Percentiles rank a stretch among this genome's conserved stretches.
phyloP scores from a whole-genome alignment of 2,888 invertebrate genomes.

The Protophormia terraenovae region DNA sequence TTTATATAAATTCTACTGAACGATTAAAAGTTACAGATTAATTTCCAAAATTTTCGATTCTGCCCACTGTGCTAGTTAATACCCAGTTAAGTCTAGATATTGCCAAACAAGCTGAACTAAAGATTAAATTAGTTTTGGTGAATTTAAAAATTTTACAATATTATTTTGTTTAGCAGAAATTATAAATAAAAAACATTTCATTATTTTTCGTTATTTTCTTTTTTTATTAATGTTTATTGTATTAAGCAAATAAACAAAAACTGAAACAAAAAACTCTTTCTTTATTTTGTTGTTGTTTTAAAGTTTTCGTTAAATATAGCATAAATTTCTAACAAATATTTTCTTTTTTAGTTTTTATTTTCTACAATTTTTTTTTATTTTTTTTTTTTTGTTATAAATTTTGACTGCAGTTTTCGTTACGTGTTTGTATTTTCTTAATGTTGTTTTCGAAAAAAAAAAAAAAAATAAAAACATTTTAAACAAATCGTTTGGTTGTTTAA shows the following conservation, averaged over 20 bases:
- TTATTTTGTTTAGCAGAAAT: background rate
- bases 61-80: too few species aligned
- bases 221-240: conserved; percentile 51
- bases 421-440: conserved; percentile 12
- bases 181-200: conserved; percentile 45
- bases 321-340: conserved; percentile 59
- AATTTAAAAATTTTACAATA: background rate
- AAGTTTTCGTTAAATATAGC: conserved; percentile 36
- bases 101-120: too few species aligned
- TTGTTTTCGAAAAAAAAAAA: background rate
- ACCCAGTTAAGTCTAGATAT: too few species aligned
- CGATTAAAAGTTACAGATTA: too few species aligned
- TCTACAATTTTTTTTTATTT: conserved; percentile 45
- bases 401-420: conserved; percentile 47
- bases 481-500: conserved; percentile 21
- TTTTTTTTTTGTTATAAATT: conserved; percentile 44
- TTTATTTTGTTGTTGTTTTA: conserved; percentile 25
- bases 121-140: too few species aligned
- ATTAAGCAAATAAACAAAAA: conserved; percentile 56
- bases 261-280: conserved; percentile 38
- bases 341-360: conserved; percentile 33
- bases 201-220: conserved; percentile 20
- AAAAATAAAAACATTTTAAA: conserved; percentile 17
- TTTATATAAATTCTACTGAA: too few species aligned
- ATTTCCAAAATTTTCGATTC: too few species aligned